Evolutionary conservation across 30 jellyfish, hydroid and myxozoan genomes (phyloP), one percentile per base, ranked within the genome.

Genomic region (Aurelia aurita complex sp. Pacific): DNA sequence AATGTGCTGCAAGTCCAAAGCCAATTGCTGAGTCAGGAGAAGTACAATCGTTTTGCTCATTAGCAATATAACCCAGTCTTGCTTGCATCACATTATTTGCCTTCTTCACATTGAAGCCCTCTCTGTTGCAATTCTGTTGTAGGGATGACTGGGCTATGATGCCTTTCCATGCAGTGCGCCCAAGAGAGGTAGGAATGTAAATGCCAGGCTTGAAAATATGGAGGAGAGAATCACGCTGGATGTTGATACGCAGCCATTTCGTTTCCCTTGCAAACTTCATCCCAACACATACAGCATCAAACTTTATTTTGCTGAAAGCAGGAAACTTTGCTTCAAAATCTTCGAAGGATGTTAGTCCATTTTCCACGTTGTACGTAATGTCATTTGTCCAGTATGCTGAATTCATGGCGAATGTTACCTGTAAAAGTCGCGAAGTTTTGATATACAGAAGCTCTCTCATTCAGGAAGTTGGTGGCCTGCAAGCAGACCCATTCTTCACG

Each of bases 11-110:
- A 0, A 55, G 3, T 12, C 85, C 85, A 32, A 74, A 54, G 18
- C 76, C 85, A 74, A 74, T 74, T 74, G 55, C 23, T 40, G 85
- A 74, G 55, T 74, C 73, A 16, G 85, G 74, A 10, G 85, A 1
- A 1, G 2, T 7, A 13, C 85, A 74, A 52, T 74, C 85, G 18
- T 43, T 2, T 43, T 74, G 74, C 34, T 74, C 42, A 59, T 74
- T 74, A 10, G 85, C 85, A 52, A 74, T 54, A 10, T 16, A 29
- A 38, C 85, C 85, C 14, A 54, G 5, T 33, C 85, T 74, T 10
- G 53, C 46, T 1, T 1, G 33, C 13, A 74, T 1, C 2, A 32
- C 38, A 8, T 50, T 32, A 16, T 16, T 40, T 10, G 85, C 5
- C n/a, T 33, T n/a, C 51, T 19, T 50, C 9, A 59, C 74, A 73